Conservation (phyloP, 2,113 vertebrate genomes). For the Oncorhynchus keta region DNA sequence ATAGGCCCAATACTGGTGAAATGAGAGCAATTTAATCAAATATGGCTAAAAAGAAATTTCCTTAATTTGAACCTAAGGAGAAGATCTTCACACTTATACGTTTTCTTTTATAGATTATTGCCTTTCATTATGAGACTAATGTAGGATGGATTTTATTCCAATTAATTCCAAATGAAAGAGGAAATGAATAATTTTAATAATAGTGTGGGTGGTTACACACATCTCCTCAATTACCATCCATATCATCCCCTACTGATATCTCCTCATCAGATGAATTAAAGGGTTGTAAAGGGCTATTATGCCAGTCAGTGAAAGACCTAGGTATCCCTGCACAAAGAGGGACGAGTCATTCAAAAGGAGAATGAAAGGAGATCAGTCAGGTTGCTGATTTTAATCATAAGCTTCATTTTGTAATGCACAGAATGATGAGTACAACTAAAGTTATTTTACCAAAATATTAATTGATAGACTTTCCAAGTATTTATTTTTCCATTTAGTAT, state of each 20-base stretch:
- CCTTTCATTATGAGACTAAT: slow-evolving; percentile 87
- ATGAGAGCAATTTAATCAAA: slow-evolving; percentile 85
- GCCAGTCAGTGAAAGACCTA: slow-evolving; percentile 34
- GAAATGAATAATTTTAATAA: slow-evolving; percentile 87
- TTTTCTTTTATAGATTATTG: slow-evolving; percentile 79
- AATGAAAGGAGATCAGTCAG: slow-evolving; percentile 38
- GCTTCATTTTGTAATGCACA: slow-evolving; percentile 13
- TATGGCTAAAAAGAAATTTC: slow-evolving; percentile 87
- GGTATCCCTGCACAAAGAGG: slow-evolving; percentile 9
- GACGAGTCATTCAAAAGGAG: slow-evolving; percentile 16
- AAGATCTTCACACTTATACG: slow-evolving; percentile 80
- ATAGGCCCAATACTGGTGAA: slow-evolving; percentile 78
- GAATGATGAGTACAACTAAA: not conserved
- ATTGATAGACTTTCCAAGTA: not conserved
- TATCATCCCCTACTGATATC: slow-evolving; percentile 49
- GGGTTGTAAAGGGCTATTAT: slow-evolving; percentile 46
- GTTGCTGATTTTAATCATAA: slow-evolving; percentile 39
- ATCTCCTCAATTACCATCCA: slow-evolving; percentile 57
- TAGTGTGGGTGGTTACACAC: slow-evolving; percentile 75
- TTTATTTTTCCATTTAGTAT: not conserved
- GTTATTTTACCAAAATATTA: not conserved
- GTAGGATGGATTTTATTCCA: slow-evolving; percentile 91
- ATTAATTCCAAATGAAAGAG: slow-evolving; percentile 87
- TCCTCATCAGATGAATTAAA: slow-evolving; percentile 63
- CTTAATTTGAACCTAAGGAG: slow-evolving; percentile 86